A percentile compares a stretch with the other conserved stretches of the same genome.
phyloP scores from a whole-genome alignment of 2,113 vertebrate species.

The Spea multiplicata region DNA sequence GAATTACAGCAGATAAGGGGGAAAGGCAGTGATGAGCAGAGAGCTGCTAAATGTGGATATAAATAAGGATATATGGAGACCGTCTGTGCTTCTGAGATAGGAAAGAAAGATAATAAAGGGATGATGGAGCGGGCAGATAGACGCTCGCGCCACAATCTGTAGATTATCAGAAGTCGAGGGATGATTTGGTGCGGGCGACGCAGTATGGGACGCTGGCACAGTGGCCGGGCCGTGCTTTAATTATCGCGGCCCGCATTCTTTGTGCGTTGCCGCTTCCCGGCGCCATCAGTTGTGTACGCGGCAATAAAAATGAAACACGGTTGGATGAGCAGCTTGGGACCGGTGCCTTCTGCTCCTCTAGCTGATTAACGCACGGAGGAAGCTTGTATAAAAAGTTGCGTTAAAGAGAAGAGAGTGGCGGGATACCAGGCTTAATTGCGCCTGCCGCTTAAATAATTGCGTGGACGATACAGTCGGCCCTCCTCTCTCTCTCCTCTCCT shows the following conservation, averaged over 20 bases:
- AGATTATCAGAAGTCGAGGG: conserved; percentile 7
- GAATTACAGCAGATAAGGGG: conserved; percentile 30
- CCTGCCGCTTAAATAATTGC: not conserved
- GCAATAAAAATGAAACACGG: not conserved
- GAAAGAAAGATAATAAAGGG: conserved; percentile 20
- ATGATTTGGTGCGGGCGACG: not conserved
- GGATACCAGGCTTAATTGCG: not conserved
- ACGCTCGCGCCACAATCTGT: not conserved
- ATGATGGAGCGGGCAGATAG: conserved; percentile 21
- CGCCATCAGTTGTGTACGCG: not conserved
- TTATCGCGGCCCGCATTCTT: not conserved
- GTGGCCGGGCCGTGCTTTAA: not conserved
- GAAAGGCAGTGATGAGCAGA: conserved; percentile 13
- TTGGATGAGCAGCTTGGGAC: not conserved
- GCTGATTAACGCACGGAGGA: not conserved
- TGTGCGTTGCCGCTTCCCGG: not conserved
- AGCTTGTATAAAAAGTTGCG: not conserved
- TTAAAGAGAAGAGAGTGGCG: not conserved
- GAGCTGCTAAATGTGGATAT: conserved; percentile 20
- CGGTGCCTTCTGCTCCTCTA: not conserved
- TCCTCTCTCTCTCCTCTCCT: no score
- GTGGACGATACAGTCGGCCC: no score
- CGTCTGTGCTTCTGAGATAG: conserved; percentile 21
- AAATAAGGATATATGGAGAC: conserved; percentile 38
- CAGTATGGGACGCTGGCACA: not conserved